A percentile compares a stretch with the other conserved stretches of the same genome.
Conservation (phyloP, 2,797 vertebrate genomes). For the Chrysocyon brachyurus region DNA sequence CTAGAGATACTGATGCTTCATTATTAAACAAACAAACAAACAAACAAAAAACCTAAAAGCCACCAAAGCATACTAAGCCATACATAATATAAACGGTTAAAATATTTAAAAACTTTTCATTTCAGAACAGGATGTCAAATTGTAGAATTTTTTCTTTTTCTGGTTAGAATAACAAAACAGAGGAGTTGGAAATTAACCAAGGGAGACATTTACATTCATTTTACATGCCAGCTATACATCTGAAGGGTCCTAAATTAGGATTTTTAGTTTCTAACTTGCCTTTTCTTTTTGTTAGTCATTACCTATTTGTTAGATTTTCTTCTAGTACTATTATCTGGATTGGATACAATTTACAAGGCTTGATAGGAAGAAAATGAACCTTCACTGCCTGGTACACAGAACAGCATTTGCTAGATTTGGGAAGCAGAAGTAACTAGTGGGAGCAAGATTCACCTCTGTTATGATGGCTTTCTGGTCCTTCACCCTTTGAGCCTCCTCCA, state of each 20-base stretch:
- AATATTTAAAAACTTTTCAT: not conserved
- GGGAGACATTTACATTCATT: not conserved
- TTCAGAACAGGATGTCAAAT: slow-evolving; percentile 17
- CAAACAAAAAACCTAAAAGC: too few species aligned
- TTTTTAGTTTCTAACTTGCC: slow-evolving; percentile 33
- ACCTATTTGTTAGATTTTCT: not conserved
- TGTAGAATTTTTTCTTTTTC: not conserved
- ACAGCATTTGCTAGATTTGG: not conserved
- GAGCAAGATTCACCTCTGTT: slow-evolving; percentile 93
- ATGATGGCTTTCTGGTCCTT: slow-evolving; percentile 97
- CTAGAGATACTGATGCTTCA: not conserved
- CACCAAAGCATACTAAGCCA: not conserved
- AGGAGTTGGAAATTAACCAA: not conserved
- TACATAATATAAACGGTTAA: not conserved
- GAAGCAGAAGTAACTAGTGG: not conserved
- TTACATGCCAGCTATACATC: not conserved
- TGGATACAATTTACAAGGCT: not conserved
- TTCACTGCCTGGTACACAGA: not conserved
- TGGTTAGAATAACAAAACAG: not conserved
- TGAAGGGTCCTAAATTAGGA: not conserved
- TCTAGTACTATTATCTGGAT: not conserved
- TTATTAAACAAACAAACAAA: not conserved
- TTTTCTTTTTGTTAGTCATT: slow-evolving; percentile 15
- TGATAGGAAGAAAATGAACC: not conserved
- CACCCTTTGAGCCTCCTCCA: slow-evolving; percentile 95